A percentile compares a stretch with the other conserved stretches of the same genome.
phyloP scores from a whole-genome alignment of 2,888 invertebrate species.

The Lingula anatina region DNA sequence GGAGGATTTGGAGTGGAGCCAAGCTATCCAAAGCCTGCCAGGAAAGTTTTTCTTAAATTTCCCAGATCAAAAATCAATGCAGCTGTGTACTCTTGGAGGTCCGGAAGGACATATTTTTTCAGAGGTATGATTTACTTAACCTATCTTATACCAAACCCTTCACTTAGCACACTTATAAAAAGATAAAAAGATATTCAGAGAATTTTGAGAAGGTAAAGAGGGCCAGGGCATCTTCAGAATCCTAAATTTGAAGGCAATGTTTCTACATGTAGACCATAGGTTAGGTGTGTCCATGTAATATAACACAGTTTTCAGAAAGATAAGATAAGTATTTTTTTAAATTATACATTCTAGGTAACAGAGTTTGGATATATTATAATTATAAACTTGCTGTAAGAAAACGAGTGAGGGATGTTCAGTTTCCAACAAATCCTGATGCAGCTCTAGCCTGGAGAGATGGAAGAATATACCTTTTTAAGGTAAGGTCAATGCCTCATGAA shows the following conservation, averaged over 20 bases:
- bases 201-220: no score
- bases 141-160: no score
- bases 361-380: not conserved
- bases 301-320: no score
- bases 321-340: no score
- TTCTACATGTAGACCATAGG: no score
- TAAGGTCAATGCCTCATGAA: no score
- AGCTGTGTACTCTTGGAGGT: slow-evolving; percentile 31
- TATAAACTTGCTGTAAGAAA: not conserved
- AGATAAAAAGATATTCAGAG: no score
- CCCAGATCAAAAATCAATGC: slow-evolving; percentile 31
- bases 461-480: slow-evolving; percentile 36
- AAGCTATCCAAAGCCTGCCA: slow-evolving; percentile 25
- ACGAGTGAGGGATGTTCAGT: slow-evolving; percentile 12
- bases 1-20: slow-evolving; percentile 19
- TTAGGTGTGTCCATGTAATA: no score
- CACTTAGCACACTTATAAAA: no score
- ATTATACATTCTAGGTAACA: not conserved
- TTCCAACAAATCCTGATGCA: slow-evolving; percentile 22
- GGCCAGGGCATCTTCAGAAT: no score
- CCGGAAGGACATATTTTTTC: slow-evolving; percentile 34
- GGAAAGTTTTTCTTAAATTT: slow-evolving; percentile 24
- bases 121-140: slow-evolving; percentile 34
- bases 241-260: no score
- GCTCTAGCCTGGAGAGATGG: slow-evolving; percentile 35